Percentiles rank a stretch among this genome's conserved stretches.
phyloP scores from a whole-genome alignment of 92 coral and sea anemone species.

The Diadumene lineata region DNA sequence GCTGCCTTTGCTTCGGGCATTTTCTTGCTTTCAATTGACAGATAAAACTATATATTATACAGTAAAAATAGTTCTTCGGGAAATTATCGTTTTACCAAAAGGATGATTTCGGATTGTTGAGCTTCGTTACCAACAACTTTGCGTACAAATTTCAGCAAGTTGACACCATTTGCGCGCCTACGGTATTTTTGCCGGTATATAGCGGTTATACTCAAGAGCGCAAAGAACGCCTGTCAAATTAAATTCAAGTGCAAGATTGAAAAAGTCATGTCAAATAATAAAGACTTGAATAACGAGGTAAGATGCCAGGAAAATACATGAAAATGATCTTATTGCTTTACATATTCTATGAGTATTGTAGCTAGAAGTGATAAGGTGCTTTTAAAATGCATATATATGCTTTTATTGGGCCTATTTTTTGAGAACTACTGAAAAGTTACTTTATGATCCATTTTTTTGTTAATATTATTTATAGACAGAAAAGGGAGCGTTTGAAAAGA shows the following conservation, averaged over 20 bases:
- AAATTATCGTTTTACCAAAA: neutral
- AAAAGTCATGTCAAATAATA: neutral
- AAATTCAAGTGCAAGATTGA: neutral
- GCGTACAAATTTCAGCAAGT: constrained; percentile 7
- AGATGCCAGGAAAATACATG: neutral
- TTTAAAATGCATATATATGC: no score
- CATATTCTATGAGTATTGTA: no score
- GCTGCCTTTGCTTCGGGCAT: constrained; percentile 86
- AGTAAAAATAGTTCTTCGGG: neutral
- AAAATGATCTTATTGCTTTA: no score
- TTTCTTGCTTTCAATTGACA: constrained; percentile 22
- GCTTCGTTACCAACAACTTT: constrained; percentile 5
- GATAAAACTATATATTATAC: neutral
- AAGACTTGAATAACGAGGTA: neutral
- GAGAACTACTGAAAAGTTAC: no score
- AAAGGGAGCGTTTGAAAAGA: constrained; percentile 42
- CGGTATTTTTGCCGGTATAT: neutral
- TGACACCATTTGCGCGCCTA: constrained; percentile 25
- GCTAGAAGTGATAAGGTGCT: no score
- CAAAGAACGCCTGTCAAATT: constrained; percentile 25
- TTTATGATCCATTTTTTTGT: neutral
- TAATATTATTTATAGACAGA: constrained; percentile 25
- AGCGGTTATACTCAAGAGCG: constrained; percentile 21
- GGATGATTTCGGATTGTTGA: constrained; percentile 39
- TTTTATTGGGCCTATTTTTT: no score